phyloP scores from a whole-genome alignment of 2,797 vertebrate species.

The Ctenopoma kingsleyae region DNA sequence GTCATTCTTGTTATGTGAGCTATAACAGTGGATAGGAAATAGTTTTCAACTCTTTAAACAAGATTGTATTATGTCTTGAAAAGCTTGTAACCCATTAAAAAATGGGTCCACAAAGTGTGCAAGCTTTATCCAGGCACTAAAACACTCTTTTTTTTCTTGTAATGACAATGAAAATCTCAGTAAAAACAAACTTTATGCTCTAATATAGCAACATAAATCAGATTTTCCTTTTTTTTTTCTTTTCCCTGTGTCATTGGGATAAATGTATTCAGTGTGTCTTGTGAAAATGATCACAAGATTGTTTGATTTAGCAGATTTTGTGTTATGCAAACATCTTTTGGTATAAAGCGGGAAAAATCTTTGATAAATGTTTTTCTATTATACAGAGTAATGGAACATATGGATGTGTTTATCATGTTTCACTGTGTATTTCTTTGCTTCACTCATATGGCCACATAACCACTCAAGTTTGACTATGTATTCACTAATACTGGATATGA shows the following conservation, averaged over 20 bases:
- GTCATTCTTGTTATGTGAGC: conserved; percentile 13
- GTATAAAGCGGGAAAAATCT: no score
- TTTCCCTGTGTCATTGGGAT: not conserved
- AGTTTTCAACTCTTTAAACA: conserved; percentile 32
- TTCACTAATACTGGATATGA: not conserved
- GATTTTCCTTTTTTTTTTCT: not conserved
- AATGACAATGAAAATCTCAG: not conserved
- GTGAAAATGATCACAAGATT: not conserved
- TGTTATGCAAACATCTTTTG: not conserved
- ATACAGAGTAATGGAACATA: not conserved
- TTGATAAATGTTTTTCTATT: not conserved
- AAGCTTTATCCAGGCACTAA: not conserved
- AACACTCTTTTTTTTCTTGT: conserved; percentile 3
- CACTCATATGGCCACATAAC: not conserved
- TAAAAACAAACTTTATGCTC: not conserved
- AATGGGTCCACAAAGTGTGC: not conserved
- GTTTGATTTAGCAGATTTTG: not conserved
- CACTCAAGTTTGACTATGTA: not conserved
- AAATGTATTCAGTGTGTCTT: not conserved
- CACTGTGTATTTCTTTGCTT: not conserved
- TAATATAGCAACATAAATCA: not conserved
- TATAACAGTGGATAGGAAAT: conserved; percentile 17
- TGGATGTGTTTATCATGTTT: not conserved
- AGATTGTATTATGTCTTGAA: conserved; percentile 1
- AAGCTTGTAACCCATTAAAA: conserved; percentile 3